Evolutionary conservation across 2,888 invertebrate genomes (phyloP).

Genomic region (Ectobius pallidus): DNA sequence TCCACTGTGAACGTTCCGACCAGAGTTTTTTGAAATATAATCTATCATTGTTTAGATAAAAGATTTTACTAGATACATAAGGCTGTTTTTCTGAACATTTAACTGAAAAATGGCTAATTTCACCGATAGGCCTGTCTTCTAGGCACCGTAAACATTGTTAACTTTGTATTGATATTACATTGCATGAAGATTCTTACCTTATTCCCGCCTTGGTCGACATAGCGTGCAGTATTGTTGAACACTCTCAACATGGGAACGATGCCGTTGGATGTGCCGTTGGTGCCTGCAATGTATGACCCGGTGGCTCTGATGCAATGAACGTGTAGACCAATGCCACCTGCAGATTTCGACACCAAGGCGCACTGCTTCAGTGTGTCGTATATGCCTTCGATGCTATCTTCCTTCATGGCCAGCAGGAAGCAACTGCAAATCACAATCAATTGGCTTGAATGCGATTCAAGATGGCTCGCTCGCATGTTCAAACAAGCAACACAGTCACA

Average conservation of each 20-base stretch:
- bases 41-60: too few species aligned
- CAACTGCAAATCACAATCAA: conserved; percentile 66
- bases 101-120: too few species aligned
- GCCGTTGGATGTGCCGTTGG: conserved; percentile 94
- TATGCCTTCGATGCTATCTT: conserved; percentile 95
- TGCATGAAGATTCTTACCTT: too few species aligned
- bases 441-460: too few species aligned
- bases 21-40: too few species aligned
- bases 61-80: too few species aligned
- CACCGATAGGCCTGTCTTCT: too few species aligned
- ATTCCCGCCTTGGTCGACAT: conserved; percentile 98
- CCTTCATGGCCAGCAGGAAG: conserved; percentile 91
- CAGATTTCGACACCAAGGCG: conserved; percentile 94
- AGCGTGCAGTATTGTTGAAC: conserved; percentile 93
- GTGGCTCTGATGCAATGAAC: conserved; percentile 93
- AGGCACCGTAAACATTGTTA: too few species aligned
- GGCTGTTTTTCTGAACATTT: too few species aligned
- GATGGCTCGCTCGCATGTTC: not conserved
- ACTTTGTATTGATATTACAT: too few species aligned
- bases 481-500: not conserved
- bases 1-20: too few species aligned
- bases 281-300: conserved; percentile 91
- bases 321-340: conserved; percentile 94
- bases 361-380: conserved; percentile 91
- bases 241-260: conserved; percentile 95